Evolutionary conservation across 2,113 vertebrate genomes (phyloP), one percentile per base, ranked within the genome.

Genomic region (Peucedramus taeniatus): DNA sequence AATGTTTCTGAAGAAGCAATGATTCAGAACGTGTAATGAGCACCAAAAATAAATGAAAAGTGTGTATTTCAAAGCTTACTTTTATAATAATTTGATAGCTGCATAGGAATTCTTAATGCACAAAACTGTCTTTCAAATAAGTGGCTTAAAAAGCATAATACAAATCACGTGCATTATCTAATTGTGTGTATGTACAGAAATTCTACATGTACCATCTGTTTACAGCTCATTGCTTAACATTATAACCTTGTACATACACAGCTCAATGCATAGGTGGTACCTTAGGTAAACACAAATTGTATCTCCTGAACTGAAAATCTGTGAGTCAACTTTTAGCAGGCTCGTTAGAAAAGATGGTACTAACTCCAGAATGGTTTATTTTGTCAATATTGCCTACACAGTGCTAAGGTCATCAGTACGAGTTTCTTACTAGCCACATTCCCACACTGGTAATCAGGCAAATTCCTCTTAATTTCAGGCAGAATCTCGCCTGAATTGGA

Each of bases 351-450:
- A 93, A 95, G 82, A 45, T 26, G 12, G 83, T n/a, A 86, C 14
- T 44, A 83, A 60, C 85, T 92, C 88, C 88, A 91, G 91, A 94
- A 91, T 5, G 80, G 44, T 89, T 96, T 95, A 92, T 96, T 96
- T 94, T 90, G 96, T 94, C 94, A 96, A 94, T 93, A 96, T 60
- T 94, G 88, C 90, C 92, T 81, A 95, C 80, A 28, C 92, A 81
- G 68, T 77, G 90, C 78, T 92, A 93, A 95, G 94, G 94, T 94
- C 88, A 93, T 53, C 79, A 82, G 65, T 31, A 83, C 0, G 2
- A 86, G 79, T 33, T 78, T 83, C 61, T 44, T 84, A 93, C 89
- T 86, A 93, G 79, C 83, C 76, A 64, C 0, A 0, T 90, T 94
- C 60, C 49, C 90, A 68, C 18, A 1, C 2, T 78, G 64, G 53